phyloP scores from a whole-genome alignment of 2,113 vertebrate genomes.

The Spilogale gracilis region DNA sequence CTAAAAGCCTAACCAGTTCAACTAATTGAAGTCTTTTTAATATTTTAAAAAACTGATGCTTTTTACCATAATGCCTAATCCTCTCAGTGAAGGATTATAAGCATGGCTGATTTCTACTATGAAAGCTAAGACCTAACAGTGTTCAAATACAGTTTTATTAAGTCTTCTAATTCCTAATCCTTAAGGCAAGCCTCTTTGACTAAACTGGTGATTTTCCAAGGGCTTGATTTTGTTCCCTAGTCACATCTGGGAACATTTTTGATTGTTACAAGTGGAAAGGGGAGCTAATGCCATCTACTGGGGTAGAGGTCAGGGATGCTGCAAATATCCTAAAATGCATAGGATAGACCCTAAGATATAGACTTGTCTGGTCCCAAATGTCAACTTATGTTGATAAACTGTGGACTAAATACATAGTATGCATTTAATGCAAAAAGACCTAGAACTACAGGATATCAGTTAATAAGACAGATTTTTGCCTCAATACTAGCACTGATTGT shows the following conservation, averaged over 20 bases:
- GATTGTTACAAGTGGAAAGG: neutral
- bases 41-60: neutral
- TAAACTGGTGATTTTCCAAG: neutral
- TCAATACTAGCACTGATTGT: neutral
- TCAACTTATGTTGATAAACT: constrained; percentile 14
- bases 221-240: neutral
- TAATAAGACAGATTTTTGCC: neutral
- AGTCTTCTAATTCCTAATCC: neutral
- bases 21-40: neutral
- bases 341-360: neutral
- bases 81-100: neutral
- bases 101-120: neutral
- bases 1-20: neutral
- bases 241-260: neutral
- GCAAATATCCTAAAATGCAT: neutral
- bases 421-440: neutral
- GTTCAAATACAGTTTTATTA: constrained; percentile 23
- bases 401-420: neutral
- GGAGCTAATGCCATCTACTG: neutral
- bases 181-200: neutral
- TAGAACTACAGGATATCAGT: neutral
- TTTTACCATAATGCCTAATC: neutral
- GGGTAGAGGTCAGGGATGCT: neutral
- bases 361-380: neutral
- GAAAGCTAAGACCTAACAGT: constrained; percentile 24